These are phyloP conservation scores for Callospermophilus lateralis DNA, from an alignment of 2,113 vertebrate genomes.

Conservation along the genomic window DNA sequence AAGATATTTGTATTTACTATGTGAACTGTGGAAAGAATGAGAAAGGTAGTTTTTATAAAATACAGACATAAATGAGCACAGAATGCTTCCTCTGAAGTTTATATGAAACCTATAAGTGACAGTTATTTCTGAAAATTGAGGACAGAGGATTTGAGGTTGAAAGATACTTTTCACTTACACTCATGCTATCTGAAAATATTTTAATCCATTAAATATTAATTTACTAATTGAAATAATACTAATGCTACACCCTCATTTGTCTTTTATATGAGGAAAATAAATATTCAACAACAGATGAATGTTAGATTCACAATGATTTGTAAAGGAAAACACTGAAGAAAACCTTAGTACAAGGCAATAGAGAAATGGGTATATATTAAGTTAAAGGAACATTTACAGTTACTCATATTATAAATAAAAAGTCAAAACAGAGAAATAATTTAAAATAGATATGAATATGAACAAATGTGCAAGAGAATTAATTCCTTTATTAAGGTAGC, in stretches of 20 bases:
- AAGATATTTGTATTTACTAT: not conserved
- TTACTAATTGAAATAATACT: constrained; percentile 29
- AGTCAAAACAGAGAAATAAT: not conserved
- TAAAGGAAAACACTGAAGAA: not conserved
- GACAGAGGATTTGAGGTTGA: not conserved
- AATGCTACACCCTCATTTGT: not conserved
- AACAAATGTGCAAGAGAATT: not conserved
- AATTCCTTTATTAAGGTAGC: not conserved
- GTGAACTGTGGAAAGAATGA: not conserved
- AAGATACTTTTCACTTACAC: not conserved
- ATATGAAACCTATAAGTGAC: not conserved
- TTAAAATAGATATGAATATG: not conserved
- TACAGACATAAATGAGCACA: not conserved
- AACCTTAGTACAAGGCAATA: not conserved
- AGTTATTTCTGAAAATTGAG: not conserved
- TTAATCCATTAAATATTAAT: not conserved
- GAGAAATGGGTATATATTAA: not conserved
- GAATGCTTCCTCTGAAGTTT: not conserved
- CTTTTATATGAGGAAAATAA: not conserved
- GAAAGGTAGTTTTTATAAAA: not conserved
- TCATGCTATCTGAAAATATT: not conserved
- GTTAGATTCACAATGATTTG: not conserved
- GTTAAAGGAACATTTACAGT: not conserved
- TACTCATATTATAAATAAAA: not conserved
- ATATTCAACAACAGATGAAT: not conserved